Conservation (phyloP, 1,140 invertebrate species). For the fruit fly (Drosophila melanogaster) region Release_6_plus_ISO1_MT NC_004354.4:16473001-16473500, state of each 20-base stretch:
- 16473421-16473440: not conserved
- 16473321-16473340: constrained; percentile 17
- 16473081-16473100: constrained; percentile 35
- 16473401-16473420: not conserved
- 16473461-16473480: constrained; percentile 14
- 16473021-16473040: not conserved
- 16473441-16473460: constrained; percentile 3
- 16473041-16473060: constrained; percentile 12
- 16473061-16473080: constrained; percentile 31
- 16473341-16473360: not conserved
- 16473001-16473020: too few species aligned
- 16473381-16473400: constrained; percentile 1
- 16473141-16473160: constrained; percentile 71
- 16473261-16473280: not conserved
- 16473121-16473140: constrained; percentile 64
- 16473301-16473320: not conserved
- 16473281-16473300: constrained; percentile 10
- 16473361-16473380: not conserved
- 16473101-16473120: constrained; percentile 70
- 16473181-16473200: constrained; percentile 22
- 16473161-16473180: constrained; percentile 81
- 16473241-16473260: not conserved
- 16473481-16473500: constrained; percentile 14
- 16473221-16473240: constrained; percentile 9
- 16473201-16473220: constrained; percentile 16